A percentile compares a stretch with the other conserved stretches of the same genome.
phyloP scores from a whole-genome alignment of 2,113 vertebrate genomes.

The Solenodon paradoxus region DNA sequence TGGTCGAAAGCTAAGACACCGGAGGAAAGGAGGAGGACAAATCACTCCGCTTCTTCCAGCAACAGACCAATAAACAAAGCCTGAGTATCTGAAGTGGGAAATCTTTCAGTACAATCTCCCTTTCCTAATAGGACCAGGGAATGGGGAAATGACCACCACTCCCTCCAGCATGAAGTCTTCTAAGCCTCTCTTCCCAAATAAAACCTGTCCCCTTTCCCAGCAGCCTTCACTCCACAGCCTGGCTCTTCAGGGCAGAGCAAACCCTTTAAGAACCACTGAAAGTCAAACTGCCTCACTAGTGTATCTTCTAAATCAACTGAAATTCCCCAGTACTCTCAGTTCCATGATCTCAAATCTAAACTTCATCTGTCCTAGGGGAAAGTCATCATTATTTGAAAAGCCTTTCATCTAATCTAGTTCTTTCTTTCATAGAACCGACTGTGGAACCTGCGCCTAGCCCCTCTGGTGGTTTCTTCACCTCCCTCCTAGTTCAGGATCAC shows the following conservation, averaged over 20 bases:
- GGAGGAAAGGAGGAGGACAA: neutral
- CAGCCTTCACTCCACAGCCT: neutral
- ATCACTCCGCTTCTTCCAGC: neutral
- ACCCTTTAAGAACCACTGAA: neutral
- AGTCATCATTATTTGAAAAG: neutral
- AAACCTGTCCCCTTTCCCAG: neutral
- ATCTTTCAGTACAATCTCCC: neutral
- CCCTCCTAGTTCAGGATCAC: conserved; percentile 49
- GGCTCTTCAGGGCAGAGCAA: neutral
- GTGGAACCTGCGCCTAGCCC: neutral
- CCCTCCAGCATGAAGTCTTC: neutral
- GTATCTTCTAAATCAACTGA: neutral
- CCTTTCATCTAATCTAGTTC: neutral
- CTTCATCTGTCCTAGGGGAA: neutral
- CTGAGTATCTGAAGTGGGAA: neutral
- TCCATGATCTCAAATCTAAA: neutral
- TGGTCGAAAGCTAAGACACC: neutral
- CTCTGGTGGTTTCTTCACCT: conserved; percentile 31
- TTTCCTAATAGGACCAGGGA: neutral
- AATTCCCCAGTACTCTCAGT: neutral
- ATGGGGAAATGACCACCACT: neutral
- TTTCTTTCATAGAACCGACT: neutral
- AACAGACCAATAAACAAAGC: neutral
- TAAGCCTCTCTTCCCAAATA: neutral
- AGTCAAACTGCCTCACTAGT: neutral